Evolutionary conservation across 2,113 vertebrate species (phyloP), one percentile per base, ranked within the genome.

Genomic region (Dromaius novaehollandiae): DNA sequence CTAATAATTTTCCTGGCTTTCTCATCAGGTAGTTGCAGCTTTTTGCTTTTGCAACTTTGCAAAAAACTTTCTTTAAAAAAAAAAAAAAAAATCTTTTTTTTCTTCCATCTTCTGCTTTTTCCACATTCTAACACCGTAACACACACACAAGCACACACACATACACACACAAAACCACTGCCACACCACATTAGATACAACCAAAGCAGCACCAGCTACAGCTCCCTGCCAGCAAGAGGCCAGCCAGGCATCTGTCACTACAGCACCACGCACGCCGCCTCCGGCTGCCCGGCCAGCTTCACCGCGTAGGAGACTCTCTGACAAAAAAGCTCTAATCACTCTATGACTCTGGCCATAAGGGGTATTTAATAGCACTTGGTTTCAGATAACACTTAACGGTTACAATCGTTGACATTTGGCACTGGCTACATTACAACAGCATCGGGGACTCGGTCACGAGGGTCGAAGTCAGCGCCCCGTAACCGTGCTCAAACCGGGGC

Each of bases 401-500:
- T 88, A 92, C 83, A 86, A 42, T 68, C 22, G 81, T 63, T 96
- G 92, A 76, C 61, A 25, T 82, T 82, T 89, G 88, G 92, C 80
- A 84, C 82, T 34, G 18, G 11, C 76, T 66, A 26, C 1, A 2
- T 44, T n/a, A 63, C 80, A 88, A 34, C 71, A 90, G 90, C 92
- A 42, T 1, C 0, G 7, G 69, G 82, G 68, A 40, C 86, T 65
- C 0, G 5, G 58, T 46, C 88, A 61, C 25, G 5, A 32, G 61
- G 66, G 50, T 32, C 16, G 6, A 53, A 56, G 66, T 11, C 1
- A 0, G 42, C 2, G 16, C 65, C 83, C 89, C 9, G 5, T 21
- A 26, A 51, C 70, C 5, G 3, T 36, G 68, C 61, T 70, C 85
- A 6, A 32, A 6, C 3, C 17, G 9, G 38, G 83, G 61, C 80